Percentiles rank a stretch among this genome's conserved stretches.
These are phyloP conservation scores for Aplocera efformata DNA, from an alignment of 2,888 invertebrate genomes.

Conservation along the genomic window DNA sequence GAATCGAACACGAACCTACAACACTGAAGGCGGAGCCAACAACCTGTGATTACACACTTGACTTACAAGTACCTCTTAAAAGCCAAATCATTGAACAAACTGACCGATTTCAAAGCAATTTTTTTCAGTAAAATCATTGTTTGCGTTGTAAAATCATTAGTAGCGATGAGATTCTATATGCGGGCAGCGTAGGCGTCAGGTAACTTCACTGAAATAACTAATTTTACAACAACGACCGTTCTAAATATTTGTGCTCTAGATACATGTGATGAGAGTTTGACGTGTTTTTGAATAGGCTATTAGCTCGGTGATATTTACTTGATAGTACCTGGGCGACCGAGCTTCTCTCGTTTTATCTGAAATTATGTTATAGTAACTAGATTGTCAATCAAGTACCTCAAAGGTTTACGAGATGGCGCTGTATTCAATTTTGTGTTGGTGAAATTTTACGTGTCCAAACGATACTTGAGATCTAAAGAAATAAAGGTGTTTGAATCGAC, in stretches of 20 bases:
- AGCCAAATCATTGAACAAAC: background rate
- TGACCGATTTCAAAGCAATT: background rate
- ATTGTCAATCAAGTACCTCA: no score
- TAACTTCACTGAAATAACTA: slow-evolving; percentile 18
- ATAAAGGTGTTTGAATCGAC: no score
- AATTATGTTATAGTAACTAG: no score
- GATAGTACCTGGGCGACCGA: no score
- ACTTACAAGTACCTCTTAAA: background rate
- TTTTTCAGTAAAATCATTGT: background rate
- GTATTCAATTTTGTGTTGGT: no score
- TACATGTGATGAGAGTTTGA: slow-evolving; percentile 19
- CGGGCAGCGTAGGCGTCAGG: slow-evolving; percentile 14
- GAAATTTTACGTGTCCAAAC: no score
- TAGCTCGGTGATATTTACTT: slow-evolving; percentile 1
- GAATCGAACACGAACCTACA: no score
- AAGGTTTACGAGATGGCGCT: no score
- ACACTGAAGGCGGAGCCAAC: no score
- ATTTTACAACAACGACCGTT: slow-evolving; percentile 23
- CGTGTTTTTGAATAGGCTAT: slow-evolving; percentile 14
- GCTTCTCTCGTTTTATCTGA: no score
- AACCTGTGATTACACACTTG: no score
- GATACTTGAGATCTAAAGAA: no score
- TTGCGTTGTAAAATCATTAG: background rate
- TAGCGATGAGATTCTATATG: slow-evolving; percentile 14
- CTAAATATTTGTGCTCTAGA: slow-evolving; percentile 29